phyloP scores from a whole-genome alignment of 2,113 vertebrate species.

The Rhynchopsitta pachyrhyncha region DNA sequence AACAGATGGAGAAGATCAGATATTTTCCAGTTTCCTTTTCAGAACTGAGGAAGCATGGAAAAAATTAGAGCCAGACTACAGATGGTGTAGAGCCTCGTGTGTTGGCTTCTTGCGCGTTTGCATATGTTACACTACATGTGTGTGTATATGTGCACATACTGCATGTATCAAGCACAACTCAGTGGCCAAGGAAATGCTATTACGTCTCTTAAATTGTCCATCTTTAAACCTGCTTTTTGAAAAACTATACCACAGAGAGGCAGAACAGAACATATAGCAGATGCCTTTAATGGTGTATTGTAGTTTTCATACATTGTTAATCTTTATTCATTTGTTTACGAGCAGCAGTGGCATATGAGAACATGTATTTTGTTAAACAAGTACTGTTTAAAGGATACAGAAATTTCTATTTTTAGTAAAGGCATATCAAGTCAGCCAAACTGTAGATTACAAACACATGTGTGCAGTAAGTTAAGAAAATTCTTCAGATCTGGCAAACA shows the following conservation, averaged over 20 bases:
- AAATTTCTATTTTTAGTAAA: neutral
- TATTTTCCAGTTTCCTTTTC: conserved; percentile 54
- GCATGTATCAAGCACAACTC: neutral
- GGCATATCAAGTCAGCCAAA: neutral
- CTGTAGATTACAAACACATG: neutral
- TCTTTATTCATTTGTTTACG: neutral
- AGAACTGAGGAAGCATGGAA: conserved; percentile 3
- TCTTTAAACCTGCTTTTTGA: neutral
- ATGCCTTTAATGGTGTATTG: neutral
- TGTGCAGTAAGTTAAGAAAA: neutral
- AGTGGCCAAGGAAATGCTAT: neutral
- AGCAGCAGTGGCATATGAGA: neutral
- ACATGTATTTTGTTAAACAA: neutral
- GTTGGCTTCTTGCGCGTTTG: neutral
- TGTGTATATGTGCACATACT: neutral
- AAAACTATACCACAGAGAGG: neutral
- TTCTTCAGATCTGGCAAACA: neutral
- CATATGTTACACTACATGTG: neutral
- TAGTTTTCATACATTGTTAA: neutral
- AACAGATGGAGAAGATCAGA: conserved; percentile 59
- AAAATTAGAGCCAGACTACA: neutral
- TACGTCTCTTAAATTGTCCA: neutral
- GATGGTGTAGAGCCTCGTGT: neutral
- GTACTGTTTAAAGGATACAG: neutral
- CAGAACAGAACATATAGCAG: neutral